Evolutionary conservation across 2,797 vertebrate genomes (phyloP), one percentile per base, ranked within the genome.

Genomic region (Neosalanx taihuensis): DNA sequence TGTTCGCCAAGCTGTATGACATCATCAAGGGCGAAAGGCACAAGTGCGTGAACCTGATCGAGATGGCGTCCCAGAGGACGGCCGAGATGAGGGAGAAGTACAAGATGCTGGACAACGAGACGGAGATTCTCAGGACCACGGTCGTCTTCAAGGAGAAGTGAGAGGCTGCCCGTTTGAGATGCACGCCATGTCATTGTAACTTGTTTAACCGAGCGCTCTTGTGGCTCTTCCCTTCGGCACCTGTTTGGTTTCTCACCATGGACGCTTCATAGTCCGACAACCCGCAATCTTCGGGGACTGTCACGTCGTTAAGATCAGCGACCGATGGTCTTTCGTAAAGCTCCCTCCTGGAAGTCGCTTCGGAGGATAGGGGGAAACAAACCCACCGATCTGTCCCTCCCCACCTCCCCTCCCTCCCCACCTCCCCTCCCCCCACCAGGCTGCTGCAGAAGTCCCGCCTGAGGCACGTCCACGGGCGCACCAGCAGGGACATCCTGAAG

Each of bases 141-240:
- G 77, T 84, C 69, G 33, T 87, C 74, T 84, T 72, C 80, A 94
- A 93, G 73, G 94, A 97, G 71, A 95, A 94, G 97, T 98, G 81
- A 88, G 82, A 37, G 15, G 35, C 31, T 9, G 13, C 33, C 20
- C 20, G 23, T 26, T 26, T 26, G 23, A 26, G 23, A 26, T 26
- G 23, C 23, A 26, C 23, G 23, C 23, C 23, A 26, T 26, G 23
- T 26, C 23, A 26, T 26, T 26, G 23, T 26, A 26, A 26, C 23
- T 26, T 26, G 23, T 26, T 26, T 26, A 26, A 26, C 23, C 1
- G 23, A 26, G 1, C 1, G 23, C 23, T 26, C 23, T 26, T 26
- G 23, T 26, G 1, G 23, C 1, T 26, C 23, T 26, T 26, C 23
- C 23, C 23, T 26, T 26, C 1, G 23, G 23, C 23, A 26, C 23